Base-by-base conservation (phyloP, 2,888 invertebrate species). In the Trilocha varians region DNA sequence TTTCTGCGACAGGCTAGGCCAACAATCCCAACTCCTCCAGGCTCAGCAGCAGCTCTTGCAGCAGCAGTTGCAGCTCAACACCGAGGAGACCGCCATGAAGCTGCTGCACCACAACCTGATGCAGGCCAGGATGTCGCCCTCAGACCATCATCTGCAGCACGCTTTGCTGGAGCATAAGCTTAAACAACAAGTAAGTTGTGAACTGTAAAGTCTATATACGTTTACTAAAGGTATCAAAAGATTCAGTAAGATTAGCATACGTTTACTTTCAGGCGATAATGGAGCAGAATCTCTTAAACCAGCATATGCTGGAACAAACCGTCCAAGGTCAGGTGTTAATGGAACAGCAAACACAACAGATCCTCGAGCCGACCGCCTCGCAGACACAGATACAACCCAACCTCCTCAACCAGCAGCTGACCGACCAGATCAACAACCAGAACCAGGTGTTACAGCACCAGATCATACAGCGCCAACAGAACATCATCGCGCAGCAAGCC, bases 91-190 rank as follows among this genome's bases (percentile, higher is more conserved):
- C 38, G 80, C 87, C 34, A 84, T 90, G 70, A 88, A 89, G 59
- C 79, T 88, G 46, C 74, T 89, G 32, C 88, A 88, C 47, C 88
- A 89, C 50, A 88, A 88, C 52, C 76, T 88, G 35, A 85, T 88
- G 60, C 88, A 87, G 54, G 79, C 83, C 34, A 62, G 87, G 43
- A 78, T 83, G 53, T 80, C 86, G 13, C 86, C 86, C 9, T 76
- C 70, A 1, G 75, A 76, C 42, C 77, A 77, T 50, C 74, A 74
- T 39, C 77, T 74, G 41, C 78, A 79, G 39, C 65, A 76, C 44
- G 70, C 70, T 37, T 47, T 74, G 32, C 47, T 71, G n/a, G 74
- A 78, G 45, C 76, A 78, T 45, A 78, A 75, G 51, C 56, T 77
- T 37, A 65, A 76, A 43, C 78, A 79, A 47, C 78, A 78, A 59